Base-by-base conservation (phyloP, 2,888 invertebrate genomes). In the Sinopyrophorus schimmeli region DNA sequence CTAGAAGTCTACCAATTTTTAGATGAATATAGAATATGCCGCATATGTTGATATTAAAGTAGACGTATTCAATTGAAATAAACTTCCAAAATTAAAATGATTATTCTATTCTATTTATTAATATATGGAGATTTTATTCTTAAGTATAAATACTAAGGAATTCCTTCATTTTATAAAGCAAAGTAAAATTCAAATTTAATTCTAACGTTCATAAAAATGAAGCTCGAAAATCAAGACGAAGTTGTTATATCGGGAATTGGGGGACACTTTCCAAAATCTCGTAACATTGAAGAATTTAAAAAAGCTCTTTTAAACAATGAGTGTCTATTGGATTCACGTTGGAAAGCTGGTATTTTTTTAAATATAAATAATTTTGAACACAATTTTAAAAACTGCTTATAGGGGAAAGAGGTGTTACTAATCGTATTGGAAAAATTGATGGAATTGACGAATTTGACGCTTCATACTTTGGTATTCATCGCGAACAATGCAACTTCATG, bases 261-360 rank as follows among this genome's bases (percentile, higher is more conserved):
- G 4, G 78, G 78, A 6, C 67, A 77, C 48, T 80, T 82, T 59
- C 84, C 85, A 2, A 78, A 80, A 65, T 77, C 80, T 1, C 74
- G 76, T 38, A 81, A 79, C 62, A 72, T 84, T 28, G 77, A 77
- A 39, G 79, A 82, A 59, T 80, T 84, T 54, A 74, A 76, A 47
- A 70, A 80, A n/a, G 73, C 76, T 55, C 70, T 84, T 10, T 71
- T 80, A 9, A 61, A 66, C 14, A 72, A 73, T 38, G 68, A 71
- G 47, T 46, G 47, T 35, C 53, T 70, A 9, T 41, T 71, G 23
- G 62, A 61, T 18, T 56, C 63, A 16, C 61, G 69, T 37, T 73
- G 72, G 71, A 64, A 66, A 44, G 64, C 67, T 54, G 70, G 71
- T 70, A 64, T 49, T 27, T 18, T 37, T 27, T 14, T 16, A 38